A percentile compares a stretch with the other conserved stretches of the same genome.
Evolutionary conservation across 2,888 invertebrate species (phyloP).

Genomic region (Platycnemis pennipes): DNA sequence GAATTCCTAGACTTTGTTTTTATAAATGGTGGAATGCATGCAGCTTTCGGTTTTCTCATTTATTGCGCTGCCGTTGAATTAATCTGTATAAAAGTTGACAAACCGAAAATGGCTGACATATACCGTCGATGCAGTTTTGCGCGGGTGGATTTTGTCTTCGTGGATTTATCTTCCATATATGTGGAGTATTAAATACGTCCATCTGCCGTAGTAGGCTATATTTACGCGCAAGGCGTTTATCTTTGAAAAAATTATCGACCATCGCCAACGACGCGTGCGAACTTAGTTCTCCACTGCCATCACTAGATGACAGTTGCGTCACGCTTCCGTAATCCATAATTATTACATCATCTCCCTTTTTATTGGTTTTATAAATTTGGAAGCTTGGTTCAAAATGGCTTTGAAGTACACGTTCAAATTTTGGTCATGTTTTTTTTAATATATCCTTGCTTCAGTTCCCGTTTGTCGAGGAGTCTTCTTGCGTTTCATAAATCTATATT

Average conservation of each 20-base stretch:
- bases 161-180: background rate
- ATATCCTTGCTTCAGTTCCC: too few species aligned
- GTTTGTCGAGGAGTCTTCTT: too few species aligned
- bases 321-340: background rate
- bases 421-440: too few species aligned
- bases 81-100: too few species aligned
- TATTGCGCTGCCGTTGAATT: too few species aligned
- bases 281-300: background rate
- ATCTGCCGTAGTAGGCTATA: background rate
- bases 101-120: background rate
- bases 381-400: background rate
- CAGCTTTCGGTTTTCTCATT: too few species aligned
- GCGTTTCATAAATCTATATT: too few species aligned
- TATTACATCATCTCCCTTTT: background rate
- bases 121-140: background rate
- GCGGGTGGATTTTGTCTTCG: background rate
- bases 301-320: constrained; percentile 51
- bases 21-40: too few species aligned
- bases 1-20: too few species aligned
- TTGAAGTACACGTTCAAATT: constrained; percentile 19
- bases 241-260: constrained; percentile 52
- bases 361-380: background rate
- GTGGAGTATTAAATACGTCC: background rate
- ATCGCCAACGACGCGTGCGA: constrained; percentile 32
- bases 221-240: constrained; percentile 11